Percentiles rank a stretch among this genome's conserved stretches.
phyloP scores from a whole-genome alignment of 2,888 invertebrate species.

The Amphipoea lucens region DNA sequence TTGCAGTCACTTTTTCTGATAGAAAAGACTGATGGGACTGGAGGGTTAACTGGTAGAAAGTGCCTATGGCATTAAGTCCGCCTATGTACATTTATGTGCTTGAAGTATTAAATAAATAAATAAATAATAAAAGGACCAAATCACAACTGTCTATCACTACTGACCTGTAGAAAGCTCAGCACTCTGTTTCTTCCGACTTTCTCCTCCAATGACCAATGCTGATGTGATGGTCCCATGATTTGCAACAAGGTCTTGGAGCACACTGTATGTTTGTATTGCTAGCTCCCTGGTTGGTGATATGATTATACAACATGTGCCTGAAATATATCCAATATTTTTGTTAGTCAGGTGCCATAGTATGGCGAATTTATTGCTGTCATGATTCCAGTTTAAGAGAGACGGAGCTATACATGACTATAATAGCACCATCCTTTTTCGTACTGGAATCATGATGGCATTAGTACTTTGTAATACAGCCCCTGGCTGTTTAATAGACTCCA shows the following conservation, averaged over 20 bases:
- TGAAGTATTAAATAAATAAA: too few relatives aligned
- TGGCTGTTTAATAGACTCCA: background rate
- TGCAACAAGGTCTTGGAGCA: constrained; percentile 95
- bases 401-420: too few relatives aligned
- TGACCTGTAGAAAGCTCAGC: constrained; percentile 94
- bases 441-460: too few relatives aligned
- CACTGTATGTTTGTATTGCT: constrained; percentile 98
- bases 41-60: too few relatives aligned
- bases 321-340: constrained; percentile 45
- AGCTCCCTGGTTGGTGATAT: constrained; percentile 99
- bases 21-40: background rate
- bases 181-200: constrained; percentile 96
- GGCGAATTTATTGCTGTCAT: background rate
- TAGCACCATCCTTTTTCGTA: too few relatives aligned
- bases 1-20: background rate
- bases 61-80: too few relatives aligned
- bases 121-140: background rate
- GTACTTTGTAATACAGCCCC: too few relatives aligned
- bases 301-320: constrained; percentile 96
- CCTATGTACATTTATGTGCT: too few relatives aligned
- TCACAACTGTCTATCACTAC: background rate
- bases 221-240: constrained; percentile 95
- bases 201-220: constrained; percentile 98
- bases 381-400: background rate
- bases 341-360: background rate